Evolutionary conservation across 2,113 vertebrate species (phyloP), one percentile per base, ranked within the genome.

Genomic region (Numida meleagris): DNA sequence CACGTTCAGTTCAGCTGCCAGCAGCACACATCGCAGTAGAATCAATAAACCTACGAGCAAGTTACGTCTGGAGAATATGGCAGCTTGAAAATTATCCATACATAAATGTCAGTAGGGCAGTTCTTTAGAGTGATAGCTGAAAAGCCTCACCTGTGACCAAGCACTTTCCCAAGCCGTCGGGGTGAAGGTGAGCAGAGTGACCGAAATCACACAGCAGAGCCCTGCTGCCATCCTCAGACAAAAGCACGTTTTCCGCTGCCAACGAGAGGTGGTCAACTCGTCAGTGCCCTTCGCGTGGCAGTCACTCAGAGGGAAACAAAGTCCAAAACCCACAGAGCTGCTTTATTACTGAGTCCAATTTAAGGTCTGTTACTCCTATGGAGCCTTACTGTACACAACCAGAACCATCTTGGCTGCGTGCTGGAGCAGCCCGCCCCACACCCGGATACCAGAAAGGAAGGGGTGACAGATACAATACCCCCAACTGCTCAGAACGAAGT

Each of bases 181-280:
- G 97, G 45, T 98, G 98, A 10, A 99, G 97, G 93, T 98, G 98
- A 95, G 99, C 98, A 1, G 99, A 98, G 45, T 99, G 98, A 59
- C 99, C 99, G 13, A 99, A 99, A 94, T 99, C 99, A 55, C 99
- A 99, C 68, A 99, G 98, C 71, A 98, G 99, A 14, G 98, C 98
- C 27, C 98, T 98, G 97, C 97, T 98, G 23, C 99, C 98, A 21
- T 99, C 98, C 1, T 97, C 98, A 16, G 99, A 99, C 95, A 99
- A 96, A 80, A 99, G 97, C 94, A 99, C 98, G 1, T 99, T 99
- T 96, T 99, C 99, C 68, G 98, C 99, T 99, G 97, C 45, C 96
- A 94, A 95, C 0, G 12, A 92, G 29, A 96, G 89, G 38, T 7
- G 31, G 33, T 53, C 29, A 21, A 21, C 88, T 34, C 70, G n/a